Evolutionary conservation across 2,797 vertebrate genomes (phyloP), one percentile per base, ranked within the genome.

Genomic region (Denticeps clupeoides): DNA sequence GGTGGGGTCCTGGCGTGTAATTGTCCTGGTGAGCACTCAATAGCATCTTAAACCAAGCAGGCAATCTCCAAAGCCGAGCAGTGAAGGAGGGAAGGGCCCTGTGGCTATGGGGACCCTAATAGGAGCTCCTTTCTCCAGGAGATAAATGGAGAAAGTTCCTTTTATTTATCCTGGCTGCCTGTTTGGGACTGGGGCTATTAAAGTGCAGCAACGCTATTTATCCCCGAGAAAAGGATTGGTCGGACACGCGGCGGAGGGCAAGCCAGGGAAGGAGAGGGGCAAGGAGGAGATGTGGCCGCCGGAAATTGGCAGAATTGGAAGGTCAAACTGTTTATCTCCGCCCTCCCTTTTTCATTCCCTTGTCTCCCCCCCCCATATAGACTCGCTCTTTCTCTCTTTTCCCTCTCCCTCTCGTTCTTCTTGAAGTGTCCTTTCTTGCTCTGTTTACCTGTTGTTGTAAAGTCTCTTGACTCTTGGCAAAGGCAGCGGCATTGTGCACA

Each of bases 1-100:
- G 24, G 79, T 72, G 47, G 85, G 85, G 84, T 79, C 88, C 87
- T 87, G 75, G 74, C 74, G 79, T 84, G 89, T 94, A 95, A 98
- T 96, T 95, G 92, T 96, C 86, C 87, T 72, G 82, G 88, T 89
- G 90, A 87, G 85, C 84, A 88, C 88, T 93, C 83, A 89, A 92
- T 90, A 93, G 89, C 87, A 95, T 89, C 93, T 92, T 91, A 89
- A 93, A 92, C 89, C 69, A 83, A 88, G 86, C 84, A 89, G 86
- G 86, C 89, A 93, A 93, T 97, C 89, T 93, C 82, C 82, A 82
- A 88, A 88, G 84, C 80, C 75, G 79, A 77, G 80, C 83, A 80
- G 78, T 63, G 76, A 85, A 75, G 82, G 78, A 87, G 89, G 82
- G 72, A 90, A 86, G 87, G 87, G 84, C 89, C 93, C 92, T 62